A percentile compares a stretch with the other conserved stretches of the same genome.
Evolutionary conservation across 1,140 invertebrate species (phyloP).

Genomic region (Cylas formicarius): DNA sequence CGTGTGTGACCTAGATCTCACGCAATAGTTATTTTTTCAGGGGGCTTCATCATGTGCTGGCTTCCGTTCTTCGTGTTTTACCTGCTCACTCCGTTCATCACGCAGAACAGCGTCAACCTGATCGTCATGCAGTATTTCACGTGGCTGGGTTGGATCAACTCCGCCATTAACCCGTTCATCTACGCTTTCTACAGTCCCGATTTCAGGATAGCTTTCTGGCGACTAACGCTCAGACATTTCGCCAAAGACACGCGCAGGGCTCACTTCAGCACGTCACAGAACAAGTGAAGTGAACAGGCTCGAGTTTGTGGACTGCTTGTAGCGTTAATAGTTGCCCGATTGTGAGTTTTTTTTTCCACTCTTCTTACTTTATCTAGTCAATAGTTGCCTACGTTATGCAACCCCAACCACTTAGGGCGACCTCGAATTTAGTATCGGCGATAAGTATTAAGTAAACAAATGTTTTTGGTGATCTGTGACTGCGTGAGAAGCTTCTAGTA

Average conservation of each 20-base stretch:
- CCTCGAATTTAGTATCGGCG: no score
- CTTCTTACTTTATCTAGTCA: no score
- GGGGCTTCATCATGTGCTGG: constrained; percentile 84
- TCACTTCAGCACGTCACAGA: constrained; percentile 35
- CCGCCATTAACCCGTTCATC: constrained; percentile 80
- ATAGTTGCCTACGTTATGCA: no score
- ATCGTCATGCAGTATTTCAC: constrained; percentile 73
- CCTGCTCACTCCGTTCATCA: constrained; percentile 66
- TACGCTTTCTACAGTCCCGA: constrained; percentile 82
- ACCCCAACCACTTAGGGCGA: no score
- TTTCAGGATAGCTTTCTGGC: constrained; percentile 77
- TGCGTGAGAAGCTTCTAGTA: no score
- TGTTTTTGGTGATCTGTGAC: no score
- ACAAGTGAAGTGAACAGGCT: constrained; percentile 31
- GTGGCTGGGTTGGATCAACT: constrained; percentile 92
- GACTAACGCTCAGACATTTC: constrained; percentile 55
- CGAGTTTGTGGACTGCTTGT: no score
- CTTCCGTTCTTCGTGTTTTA: constrained; percentile 84
- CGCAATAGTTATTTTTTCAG: no score
- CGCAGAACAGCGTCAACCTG: constrained; percentile 47
- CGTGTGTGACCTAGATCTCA: no score
- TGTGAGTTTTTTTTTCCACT: no score
- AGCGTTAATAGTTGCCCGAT: no score
- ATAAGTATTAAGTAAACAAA: no score
- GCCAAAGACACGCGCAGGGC: constrained; percentile 24